A percentile compares a stretch with the other conserved stretches of the same genome.
Evolutionary conservation across 64 coral and sea anemone genomes (phyloP).

Genomic region (Hydrozoanthus tunicans): DNA sequence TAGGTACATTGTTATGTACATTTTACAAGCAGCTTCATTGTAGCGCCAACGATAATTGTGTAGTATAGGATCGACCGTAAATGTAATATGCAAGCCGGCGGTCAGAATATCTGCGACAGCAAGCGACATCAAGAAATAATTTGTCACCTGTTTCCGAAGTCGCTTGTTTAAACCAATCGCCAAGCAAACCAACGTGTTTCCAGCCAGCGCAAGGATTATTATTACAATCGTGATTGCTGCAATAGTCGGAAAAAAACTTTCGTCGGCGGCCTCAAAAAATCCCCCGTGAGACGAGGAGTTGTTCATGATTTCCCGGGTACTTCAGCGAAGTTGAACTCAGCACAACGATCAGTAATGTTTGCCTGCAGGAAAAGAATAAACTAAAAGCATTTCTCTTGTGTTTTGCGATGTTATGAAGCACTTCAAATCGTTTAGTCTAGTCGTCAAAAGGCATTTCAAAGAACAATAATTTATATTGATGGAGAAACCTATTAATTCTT

Average conservation of each 20-base stretch:
- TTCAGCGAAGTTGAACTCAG: background rate
- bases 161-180: conserved; percentile 38
- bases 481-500: background rate
- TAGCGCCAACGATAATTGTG: conserved; percentile 12
- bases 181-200: conserved; percentile 32
- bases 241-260: background rate
- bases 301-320: background rate
- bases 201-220: conserved; percentile 13
- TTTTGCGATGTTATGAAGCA: background rate
- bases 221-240: background rate
- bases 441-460: background rate
- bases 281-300: background rate
- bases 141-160: conserved; percentile 36
- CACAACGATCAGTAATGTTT: background rate
- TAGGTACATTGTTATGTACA: conserved; percentile 37
- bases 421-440: background rate
- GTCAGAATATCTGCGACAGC: conserved; percentile 48
- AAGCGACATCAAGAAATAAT: conserved; percentile 53
- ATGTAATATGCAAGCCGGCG: conserved; percentile 1
- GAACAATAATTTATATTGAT: background rate
- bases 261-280: background rate
- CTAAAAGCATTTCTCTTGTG: background rate
- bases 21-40: conserved; percentile 1
- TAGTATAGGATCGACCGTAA: conserved; percentile 13
- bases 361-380: conserved; percentile 27